Conservation (phyloP, 2,797 vertebrate species). For the Peromyscus nudipes region DNA sequence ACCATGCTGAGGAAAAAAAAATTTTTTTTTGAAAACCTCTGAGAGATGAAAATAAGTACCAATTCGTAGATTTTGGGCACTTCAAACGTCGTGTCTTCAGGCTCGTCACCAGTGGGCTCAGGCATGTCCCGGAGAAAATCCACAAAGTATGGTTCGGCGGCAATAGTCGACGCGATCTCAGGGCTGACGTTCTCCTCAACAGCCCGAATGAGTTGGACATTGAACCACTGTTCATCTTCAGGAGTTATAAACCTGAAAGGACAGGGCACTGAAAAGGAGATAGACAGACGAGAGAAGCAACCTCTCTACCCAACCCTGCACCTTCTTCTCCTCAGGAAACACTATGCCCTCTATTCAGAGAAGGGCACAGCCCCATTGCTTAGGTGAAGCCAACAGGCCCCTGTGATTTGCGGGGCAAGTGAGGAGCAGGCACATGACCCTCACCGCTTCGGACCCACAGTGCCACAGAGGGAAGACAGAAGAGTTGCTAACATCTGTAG, state of each 20-base stretch:
- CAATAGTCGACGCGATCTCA: conserved; percentile 55
- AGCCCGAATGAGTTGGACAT: conserved; percentile 75
- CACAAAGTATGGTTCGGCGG: conserved; percentile 88
- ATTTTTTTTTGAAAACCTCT: background rate
- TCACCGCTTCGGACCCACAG: background rate
- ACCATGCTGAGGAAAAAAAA: background rate
- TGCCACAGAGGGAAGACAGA: background rate
- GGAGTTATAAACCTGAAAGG: conserved; percentile 87
- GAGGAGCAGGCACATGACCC: accelerated
- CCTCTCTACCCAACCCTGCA: background rate
- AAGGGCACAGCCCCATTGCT: background rate
- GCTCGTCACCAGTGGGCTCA: conserved; percentile 89
- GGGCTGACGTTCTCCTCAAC: conserved; percentile 84
- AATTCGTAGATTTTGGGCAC: conserved; percentile 89
- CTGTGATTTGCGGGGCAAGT: background rate
- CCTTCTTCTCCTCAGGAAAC: background rate
- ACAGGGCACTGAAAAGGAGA: background rate
- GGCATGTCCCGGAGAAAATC: conserved; percentile 89
- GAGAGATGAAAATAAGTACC: conserved; percentile 83
- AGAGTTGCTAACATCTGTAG: background rate
- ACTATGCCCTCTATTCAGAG: background rate
- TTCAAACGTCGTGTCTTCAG: conserved; percentile 86
- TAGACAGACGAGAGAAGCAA: background rate
- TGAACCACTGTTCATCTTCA: conserved; percentile 89
- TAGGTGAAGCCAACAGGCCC: background rate